Base-by-base conservation (phyloP, 2,888 invertebrate genomes). In the Diogma glabrata region DNA sequence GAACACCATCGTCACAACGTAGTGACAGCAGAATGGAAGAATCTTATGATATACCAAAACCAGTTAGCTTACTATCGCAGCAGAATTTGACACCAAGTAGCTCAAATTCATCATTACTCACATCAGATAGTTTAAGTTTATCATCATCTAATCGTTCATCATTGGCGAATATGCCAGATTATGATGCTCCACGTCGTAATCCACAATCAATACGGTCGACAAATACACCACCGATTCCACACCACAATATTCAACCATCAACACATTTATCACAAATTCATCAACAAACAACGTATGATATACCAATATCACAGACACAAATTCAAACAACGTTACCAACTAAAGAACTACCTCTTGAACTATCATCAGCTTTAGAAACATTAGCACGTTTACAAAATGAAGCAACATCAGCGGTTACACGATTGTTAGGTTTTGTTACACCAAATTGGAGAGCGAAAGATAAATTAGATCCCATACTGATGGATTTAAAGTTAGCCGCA, bases 401-500 rank as follows among this genome's bases (percentile, higher is more conserved):
- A 69, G 86, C 90, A 1, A 86, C 87, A 23, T 79, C 81, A 50
- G 84, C 91, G 30, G 86, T 89, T 55, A 81, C 82, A n/a, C 63
- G 64, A 14, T 60, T 87, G 52, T 76, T 87, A 49, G 82, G 82
- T 49, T 87, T 86, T 67, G 88, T 86, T 53, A 76, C 78, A 57
- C 85, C 87, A 22, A 80, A 82, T 52, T 93, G 93, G 93, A 78
- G 92, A 61, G 78, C 79, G 54, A 78, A 80, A 55, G 86, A 87
- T 23, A 84, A 84, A 62, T 72, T 94, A 54, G 85, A 89, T 58
- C 77, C 81, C 14, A 81, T 82, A 52, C 71, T 91, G 40, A 80
- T 87, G 72, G 91, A 93, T 64, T 81, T 94, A 38, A 86, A 87
- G 69, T 75, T 88, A 57, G 83, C 88, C 6, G 86, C 86, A 43